Conservation (phyloP, 2,888 invertebrate species). For the Coremacera marginata region DNA sequence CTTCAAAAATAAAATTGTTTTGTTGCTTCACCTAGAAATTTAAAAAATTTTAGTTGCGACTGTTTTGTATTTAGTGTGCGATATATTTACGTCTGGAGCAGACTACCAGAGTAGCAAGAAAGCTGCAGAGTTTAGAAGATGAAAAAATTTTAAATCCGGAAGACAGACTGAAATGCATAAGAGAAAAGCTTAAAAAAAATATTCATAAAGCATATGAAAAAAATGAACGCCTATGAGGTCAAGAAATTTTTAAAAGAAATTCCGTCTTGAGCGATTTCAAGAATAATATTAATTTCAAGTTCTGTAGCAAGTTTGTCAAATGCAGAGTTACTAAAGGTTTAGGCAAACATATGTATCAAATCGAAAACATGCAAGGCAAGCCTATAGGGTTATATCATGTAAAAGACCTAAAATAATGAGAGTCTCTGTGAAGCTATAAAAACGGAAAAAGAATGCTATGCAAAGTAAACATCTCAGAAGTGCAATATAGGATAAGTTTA, state of each 20-base stretch:
- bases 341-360: slow-evolving; percentile 11
- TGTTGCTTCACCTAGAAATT: too few relatives aligned
- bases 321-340: background rate
- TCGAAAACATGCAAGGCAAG: slow-evolving; percentile 5
- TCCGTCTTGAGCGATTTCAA: background rate
- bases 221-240: background rate
- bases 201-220: background rate
- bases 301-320: slow-evolving; percentile 7
- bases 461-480: too few relatives aligned
- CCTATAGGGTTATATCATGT: background rate
- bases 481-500: too few relatives aligned
- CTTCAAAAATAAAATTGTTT: too few relatives aligned
- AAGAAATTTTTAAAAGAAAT: background rate
- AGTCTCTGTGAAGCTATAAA: too few relatives aligned
- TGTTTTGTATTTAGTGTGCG: too few relatives aligned
- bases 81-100: background rate
- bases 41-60: too few relatives aligned
- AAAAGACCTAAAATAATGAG: background rate
- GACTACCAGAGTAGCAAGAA: background rate
- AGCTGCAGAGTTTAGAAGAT: background rate
- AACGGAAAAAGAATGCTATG: too few relatives aligned
- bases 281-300: background rate
- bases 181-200: slow-evolving; percentile 1
- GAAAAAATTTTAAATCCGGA: background rate
- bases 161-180: background rate